Evolutionary conservation across 2,113 vertebrate species (phyloP).

Genomic region (Cromileptes altivelis): DNA sequence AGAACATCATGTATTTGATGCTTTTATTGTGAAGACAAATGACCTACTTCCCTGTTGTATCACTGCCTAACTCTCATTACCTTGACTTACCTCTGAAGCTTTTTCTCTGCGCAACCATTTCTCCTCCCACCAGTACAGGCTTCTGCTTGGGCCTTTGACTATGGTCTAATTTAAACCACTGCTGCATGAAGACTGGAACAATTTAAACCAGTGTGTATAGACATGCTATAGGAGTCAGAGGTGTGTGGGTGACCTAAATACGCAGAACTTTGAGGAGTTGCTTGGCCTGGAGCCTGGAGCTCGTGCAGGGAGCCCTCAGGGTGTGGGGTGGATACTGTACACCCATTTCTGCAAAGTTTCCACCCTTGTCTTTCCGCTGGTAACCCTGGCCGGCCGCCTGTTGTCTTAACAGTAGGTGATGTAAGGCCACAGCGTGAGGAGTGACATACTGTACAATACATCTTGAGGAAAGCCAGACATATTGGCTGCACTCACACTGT

Average conservation of each 20-base stretch:
- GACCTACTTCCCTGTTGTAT: slow-evolving; percentile 25
- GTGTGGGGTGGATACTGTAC: slow-evolving; percentile 67
- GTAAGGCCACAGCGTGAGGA: slow-evolving; percentile 67
- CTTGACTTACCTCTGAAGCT: slow-evolving; percentile 64
- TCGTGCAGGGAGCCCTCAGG: slow-evolving; percentile 54
- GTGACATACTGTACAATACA: slow-evolving; percentile 70
- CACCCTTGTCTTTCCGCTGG: slow-evolving; percentile 63
- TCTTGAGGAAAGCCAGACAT: slow-evolving; percentile 61
- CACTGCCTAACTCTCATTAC: slow-evolving; percentile 34
- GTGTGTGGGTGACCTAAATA: slow-evolving; percentile 66
- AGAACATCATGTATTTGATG: background rate
- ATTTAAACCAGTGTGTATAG: slow-evolving; percentile 47
- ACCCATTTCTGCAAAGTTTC: slow-evolving; percentile 74
- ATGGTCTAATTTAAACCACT: slow-evolving; percentile 69
- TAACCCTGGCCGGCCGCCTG: slow-evolving; percentile 56
- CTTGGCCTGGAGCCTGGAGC: slow-evolving; percentile 53
- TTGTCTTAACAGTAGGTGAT: slow-evolving; percentile 73
- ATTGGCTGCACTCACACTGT: slow-evolving; percentile 49
- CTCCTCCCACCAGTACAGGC: slow-evolving; percentile 71
- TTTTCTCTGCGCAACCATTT: slow-evolving; percentile 74
- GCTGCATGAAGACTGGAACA: slow-evolving; percentile 58
- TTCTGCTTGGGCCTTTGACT: slow-evolving; percentile 66
- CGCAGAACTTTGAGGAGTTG: slow-evolving; percentile 50
- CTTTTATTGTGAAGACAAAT: slow-evolving; percentile 73
- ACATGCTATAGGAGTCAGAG: slow-evolving; percentile 44